phyloP scores from a whole-genome alignment of 2,113 vertebrate species.

The Neodontobutis hainanensis region DNA sequence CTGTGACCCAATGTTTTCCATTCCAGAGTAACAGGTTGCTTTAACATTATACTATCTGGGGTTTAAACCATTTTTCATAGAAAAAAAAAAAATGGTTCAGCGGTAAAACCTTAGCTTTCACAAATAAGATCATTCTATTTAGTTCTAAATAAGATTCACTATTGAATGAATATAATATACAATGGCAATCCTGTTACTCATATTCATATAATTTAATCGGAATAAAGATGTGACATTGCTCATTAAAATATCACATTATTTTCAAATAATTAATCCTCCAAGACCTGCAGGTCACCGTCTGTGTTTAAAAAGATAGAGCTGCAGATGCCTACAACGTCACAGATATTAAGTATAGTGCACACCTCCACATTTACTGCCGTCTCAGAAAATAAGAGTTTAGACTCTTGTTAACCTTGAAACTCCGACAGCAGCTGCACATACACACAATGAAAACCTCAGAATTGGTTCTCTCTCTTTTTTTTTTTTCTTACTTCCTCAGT shows the following conservation, averaged over 20 bases:
- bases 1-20: too few relatives aligned
- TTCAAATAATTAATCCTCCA: constrained; percentile 5
- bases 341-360: not conserved
- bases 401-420: not conserved
- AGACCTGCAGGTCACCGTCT: not conserved
- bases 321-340: constrained; percentile 13
- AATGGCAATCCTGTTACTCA: constrained; percentile 29
- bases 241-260: not conserved
- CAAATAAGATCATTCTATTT: constrained; percentile 9
- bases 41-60: too few relatives aligned
- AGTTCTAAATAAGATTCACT: constrained; percentile 8
- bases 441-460: constrained; percentile 1
- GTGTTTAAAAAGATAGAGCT: not conserved
- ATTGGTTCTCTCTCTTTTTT: constrained; percentile 30
- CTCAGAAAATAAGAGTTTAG: not conserved
- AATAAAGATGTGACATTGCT: too few relatives aligned
- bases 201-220: constrained; percentile 31
- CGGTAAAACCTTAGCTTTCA: constrained; percentile 8
- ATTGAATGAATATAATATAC: constrained; percentile 8
- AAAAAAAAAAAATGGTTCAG: not conserved
- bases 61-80: too few relatives aligned
- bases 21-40: too few relatives aligned
- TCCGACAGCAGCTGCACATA: not conserved
- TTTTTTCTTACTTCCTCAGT: constrained; percentile 10
- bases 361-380: not conserved